phyloP scores from a whole-genome alignment of 30 jellyfish, hydroid and myxozoan species.

The Aurelia sp. region DNA sequence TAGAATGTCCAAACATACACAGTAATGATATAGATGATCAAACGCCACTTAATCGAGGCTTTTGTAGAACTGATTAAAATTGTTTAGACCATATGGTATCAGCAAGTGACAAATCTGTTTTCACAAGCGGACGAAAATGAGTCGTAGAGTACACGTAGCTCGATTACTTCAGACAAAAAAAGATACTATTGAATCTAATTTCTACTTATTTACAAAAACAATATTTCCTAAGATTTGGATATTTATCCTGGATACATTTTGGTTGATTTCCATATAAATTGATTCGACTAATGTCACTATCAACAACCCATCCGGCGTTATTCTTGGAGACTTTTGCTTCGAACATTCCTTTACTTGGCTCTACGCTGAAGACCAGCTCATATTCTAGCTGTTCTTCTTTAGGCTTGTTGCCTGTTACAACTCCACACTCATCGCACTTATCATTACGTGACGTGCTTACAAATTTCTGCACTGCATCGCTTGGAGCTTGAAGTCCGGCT shows the following conservation, averaged over 20 bases:
- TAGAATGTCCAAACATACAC: too few species aligned
- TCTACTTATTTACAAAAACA: constrained; percentile 56
- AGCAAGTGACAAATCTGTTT: too few species aligned
- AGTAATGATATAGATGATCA: too few species aligned
- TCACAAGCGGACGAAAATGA: too few species aligned
- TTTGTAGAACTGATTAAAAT: too few species aligned
- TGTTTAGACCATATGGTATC: too few species aligned
- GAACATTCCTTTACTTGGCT: constrained; percentile 77
- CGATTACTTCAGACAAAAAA: too few species aligned
- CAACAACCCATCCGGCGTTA: constrained; percentile 12
- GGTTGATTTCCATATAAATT: constrained; percentile 77
- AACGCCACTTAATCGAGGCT: too few species aligned
- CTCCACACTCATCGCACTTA: constrained; percentile 75
- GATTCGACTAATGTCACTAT: constrained; percentile 45
- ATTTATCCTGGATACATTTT: constrained; percentile 50
- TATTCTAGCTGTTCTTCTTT: neutral
- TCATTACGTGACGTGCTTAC: constrained; percentile 16
- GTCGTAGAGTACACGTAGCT: too few species aligned
- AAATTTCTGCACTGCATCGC: constrained; percentile 61
- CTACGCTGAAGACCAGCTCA: constrained; percentile 78
- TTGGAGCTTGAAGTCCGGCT: constrained; percentile 54
- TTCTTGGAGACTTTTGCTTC: constrained; percentile 56
- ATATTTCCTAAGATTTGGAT: constrained; percentile 60
- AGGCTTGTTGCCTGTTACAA: constrained; percentile 9
- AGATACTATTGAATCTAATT: too few species aligned